These are phyloP conservation scores for Ephialtes manifestator DNA, from an alignment of 2,888 invertebrate species.

Conservation along the genomic window DNA sequence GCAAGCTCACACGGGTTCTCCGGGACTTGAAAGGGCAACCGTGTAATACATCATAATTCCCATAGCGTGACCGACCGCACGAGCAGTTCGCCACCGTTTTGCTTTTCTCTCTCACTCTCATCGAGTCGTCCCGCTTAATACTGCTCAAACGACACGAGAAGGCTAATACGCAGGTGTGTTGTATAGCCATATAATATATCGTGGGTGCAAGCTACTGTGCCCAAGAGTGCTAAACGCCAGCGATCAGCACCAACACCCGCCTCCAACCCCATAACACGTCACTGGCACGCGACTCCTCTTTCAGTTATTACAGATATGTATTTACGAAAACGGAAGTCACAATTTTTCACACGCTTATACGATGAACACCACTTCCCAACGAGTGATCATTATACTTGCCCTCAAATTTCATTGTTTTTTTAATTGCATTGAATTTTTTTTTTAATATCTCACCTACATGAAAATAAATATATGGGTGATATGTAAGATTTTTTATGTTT, in stretches of 20 bases:
- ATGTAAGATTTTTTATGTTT: no score
- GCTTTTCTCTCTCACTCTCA: slow-evolving; percentile 57
- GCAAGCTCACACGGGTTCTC: slow-evolving; percentile 69
- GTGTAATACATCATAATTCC: slow-evolving; percentile 84
- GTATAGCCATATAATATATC: neutral
- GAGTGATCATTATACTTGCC: neutral
- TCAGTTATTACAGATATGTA: slow-evolving; percentile 46
- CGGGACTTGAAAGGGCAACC: slow-evolving; percentile 81
- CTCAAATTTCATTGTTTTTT: neutral
- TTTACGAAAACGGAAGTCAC: slow-evolving; percentile 65
- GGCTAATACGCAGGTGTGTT: slow-evolving; percentile 54
- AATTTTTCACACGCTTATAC: slow-evolving; percentile 57
- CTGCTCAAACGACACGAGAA: slow-evolving; percentile 53
- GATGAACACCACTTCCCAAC: slow-evolving; percentile 3
- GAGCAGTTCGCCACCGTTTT: slow-evolving; percentile 68
- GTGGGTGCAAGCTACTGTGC: slow-evolving; percentile 23
- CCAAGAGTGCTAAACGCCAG: slow-evolving; percentile 53
- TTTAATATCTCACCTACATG: no score
- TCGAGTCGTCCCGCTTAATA: slow-evolving; percentile 18
- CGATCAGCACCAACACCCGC: slow-evolving; percentile 49
- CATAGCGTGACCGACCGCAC: slow-evolving; percentile 83
- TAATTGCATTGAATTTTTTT: neutral
- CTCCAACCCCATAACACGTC: slow-evolving; percentile 33
- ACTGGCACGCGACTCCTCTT: slow-evolving; percentile 59
- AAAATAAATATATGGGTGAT: no score